Evolutionary conservation across 2,888 invertebrate species (phyloP).

Genomic region (Proisotoma minuta): DNA sequence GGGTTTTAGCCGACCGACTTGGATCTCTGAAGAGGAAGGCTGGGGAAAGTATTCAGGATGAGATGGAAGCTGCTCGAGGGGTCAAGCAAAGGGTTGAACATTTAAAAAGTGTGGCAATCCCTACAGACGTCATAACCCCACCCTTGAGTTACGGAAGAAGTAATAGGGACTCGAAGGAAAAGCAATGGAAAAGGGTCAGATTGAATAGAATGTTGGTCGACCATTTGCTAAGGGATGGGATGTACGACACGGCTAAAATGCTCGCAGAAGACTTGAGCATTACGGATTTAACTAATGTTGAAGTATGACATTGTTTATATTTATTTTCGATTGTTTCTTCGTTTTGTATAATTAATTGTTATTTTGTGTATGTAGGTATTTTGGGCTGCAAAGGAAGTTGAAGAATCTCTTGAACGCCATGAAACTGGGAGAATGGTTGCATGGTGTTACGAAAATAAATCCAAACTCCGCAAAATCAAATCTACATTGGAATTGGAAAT

Average conservation of each 20-base stretch:
- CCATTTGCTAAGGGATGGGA: slow-evolving; percentile 89
- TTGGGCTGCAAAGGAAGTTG: slow-evolving; percentile 60
- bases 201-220: slow-evolving; percentile 95
- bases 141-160: slow-evolving; percentile 1
- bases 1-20: slow-evolving; percentile 82
- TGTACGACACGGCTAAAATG: slow-evolving; percentile 87
- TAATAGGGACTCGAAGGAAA: slow-evolving; percentile 53
- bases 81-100: slow-evolving; percentile 91
- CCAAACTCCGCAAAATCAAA: slow-evolving; percentile 85
- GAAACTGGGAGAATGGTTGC: slow-evolving; percentile 83
- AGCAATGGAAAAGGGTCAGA: slow-evolving; percentile 78
- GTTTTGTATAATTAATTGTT: background rate
- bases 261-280: slow-evolving; percentile 75
- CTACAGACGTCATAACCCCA: slow-evolving; percentile 51
- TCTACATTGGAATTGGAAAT: slow-evolving; percentile 94
- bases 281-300: slow-evolving; percentile 83
- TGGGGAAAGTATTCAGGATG: slow-evolving; percentile 87
- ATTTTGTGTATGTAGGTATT: slow-evolving; percentile 50
- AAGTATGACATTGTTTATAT: slow-evolving; percentile 26
- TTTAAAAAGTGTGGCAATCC: slow-evolving; percentile 63
- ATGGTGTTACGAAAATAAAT: slow-evolving; percentile 96
- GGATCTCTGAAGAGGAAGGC: slow-evolving; percentile 89
- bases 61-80: slow-evolving; percentile 80
- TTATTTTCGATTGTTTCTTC: background rate
- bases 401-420: slow-evolving; percentile 71